Evolutionary conservation across 1,140 invertebrate species (phyloP), one percentile per base, ranked within the genome.

Genomic region (Cecropterus lyciades): DNA sequence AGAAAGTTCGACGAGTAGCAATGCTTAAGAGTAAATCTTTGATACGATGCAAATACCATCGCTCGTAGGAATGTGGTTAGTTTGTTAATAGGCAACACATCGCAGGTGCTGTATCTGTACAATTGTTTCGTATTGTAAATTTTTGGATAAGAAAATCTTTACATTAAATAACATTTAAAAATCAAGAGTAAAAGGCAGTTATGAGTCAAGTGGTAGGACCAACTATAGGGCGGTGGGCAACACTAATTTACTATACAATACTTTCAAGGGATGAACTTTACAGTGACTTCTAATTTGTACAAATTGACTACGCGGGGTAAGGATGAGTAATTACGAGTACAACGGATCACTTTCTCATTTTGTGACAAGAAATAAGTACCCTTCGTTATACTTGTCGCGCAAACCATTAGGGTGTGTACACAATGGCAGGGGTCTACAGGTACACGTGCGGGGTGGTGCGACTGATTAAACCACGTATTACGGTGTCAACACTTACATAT

Each of bases 401-500:
- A 49, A 33, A 60, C 57, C 27, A 27, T 60, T 49, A 60, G 16
- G 57, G 57, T 60, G 57, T 60, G 27, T 48, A 60, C 30, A 43
- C 53, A 60, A 59, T 59, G 24, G 43, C 14, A 33, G 56, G 56
- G 56, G 42, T 11, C 55, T 59, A 59, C 55, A 42, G 17, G 43
- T 59, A 59, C 55, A 57, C 55, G 85, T 89, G 85, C 85, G 75
- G 85, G 80, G 77, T 72, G 69, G 86, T 89, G 87, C 84, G 77
- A 79, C 80, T 82, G 82, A 80, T 70, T 75, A 83, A 83, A 80
- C 75, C 80, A 86, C 86, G 83, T 87, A 89, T 83, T 81, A 84
- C 87, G 86, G 89, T 90, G 92, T 87, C 84, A 92, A 92, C 93
- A 94, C 94, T 94, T 94, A 94, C 94, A 94, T 94, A 94, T 94